Base-by-base conservation (phyloP, 2,888 invertebrate species). In the Rhodophaea formosa region DNA sequence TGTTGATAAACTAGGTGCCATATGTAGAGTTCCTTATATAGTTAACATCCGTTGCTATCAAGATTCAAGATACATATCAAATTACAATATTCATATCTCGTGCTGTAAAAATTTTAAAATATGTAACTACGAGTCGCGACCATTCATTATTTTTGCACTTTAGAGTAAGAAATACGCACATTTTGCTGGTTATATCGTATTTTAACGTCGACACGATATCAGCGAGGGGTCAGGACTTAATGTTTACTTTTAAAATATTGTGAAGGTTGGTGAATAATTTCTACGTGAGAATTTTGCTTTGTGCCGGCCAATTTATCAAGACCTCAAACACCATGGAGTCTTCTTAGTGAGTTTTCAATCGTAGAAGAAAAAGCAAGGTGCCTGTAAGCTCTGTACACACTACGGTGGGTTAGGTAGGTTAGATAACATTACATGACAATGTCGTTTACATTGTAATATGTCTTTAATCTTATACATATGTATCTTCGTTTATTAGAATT, bases 161-260 rank as follows among this genome's bases (percentile, higher is more conserved):
- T 57, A 64, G 61, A 56, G 61, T 61, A 59, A 52, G 53, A n/a
- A 23, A 47, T 62, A 53, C 54, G 52, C 47, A 57, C 58, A 62
- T 77, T 79, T 80, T 79, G 74, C 77, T 78, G 75, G 74, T 83
- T 84, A 79, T 79, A 76, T 71, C 77, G 79, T 81, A 80, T 77
- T 84, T 86, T 84, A 80, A 77, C 71, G 70, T 74, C 66, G 82
- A 83, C 84, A 83, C 80, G 75, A 79, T 80, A 82, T 79, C 82
- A 79, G 79, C 71, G 71, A 72, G 74, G 72, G 80, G 82, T 84
- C 82, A 82, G 68, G 62, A 69, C 80, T 82, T 82, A 84, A 85
- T 83, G 80, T 76, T 79, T 75, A 69, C 75, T 78, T 81, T 84
- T 88, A 84, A 88, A 86, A 85, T 87, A 88, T 88, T 85, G 83